Evolutionary conservation across 1,140 invertebrate species (phyloP).

Genomic region (Drosophila pachea): DNA sequence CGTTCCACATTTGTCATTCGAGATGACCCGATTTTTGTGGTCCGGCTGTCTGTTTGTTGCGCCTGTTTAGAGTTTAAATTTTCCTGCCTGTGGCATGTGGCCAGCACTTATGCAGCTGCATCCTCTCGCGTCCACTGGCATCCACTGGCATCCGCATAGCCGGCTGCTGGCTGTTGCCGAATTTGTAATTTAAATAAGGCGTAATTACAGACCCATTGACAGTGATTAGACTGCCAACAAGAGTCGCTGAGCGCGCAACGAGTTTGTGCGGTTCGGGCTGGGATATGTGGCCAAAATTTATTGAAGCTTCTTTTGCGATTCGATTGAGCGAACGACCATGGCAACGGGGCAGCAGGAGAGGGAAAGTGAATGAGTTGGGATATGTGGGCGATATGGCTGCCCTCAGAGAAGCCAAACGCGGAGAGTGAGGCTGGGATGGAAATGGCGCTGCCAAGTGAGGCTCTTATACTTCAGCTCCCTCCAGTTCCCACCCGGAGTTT

Average conservation of each 20-base stretch:
- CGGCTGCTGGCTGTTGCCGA: constrained; percentile 36
- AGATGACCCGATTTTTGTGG: constrained; percentile 74
- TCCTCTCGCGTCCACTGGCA: not conserved
- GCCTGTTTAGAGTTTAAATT: constrained; percentile 76
- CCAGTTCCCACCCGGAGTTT: too few relatives aligned
- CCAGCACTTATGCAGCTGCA: constrained; percentile 8
- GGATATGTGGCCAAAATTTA: not conserved
- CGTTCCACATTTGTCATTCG: constrained; percentile 66
- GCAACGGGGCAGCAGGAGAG: too few relatives aligned
- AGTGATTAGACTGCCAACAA: constrained; percentile 66
- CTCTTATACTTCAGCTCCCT: too few relatives aligned
- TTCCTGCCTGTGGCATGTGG: constrained; percentile 38
- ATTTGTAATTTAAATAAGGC: constrained; percentile 76
- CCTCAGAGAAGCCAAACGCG: too few relatives aligned
- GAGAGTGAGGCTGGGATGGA: too few relatives aligned
- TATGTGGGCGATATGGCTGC: too few relatives aligned
- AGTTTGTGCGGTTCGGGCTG: not conserved
- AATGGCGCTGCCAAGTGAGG: too few relatives aligned
- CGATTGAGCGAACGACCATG: too few relatives aligned
- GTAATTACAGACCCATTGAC: constrained; percentile 70
- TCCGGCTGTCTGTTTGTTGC: constrained; percentile 62
- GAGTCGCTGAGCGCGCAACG: constrained; percentile 42
- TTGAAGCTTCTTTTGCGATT: too few relatives aligned
- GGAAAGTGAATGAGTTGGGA: too few relatives aligned
- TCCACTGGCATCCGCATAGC: not conserved